A percentile compares a stretch with the other conserved stretches of the same genome.
Evolutionary conservation across 2,888 invertebrate genomes (phyloP).

Genomic region (Ormyrus pomaceus): DNA sequence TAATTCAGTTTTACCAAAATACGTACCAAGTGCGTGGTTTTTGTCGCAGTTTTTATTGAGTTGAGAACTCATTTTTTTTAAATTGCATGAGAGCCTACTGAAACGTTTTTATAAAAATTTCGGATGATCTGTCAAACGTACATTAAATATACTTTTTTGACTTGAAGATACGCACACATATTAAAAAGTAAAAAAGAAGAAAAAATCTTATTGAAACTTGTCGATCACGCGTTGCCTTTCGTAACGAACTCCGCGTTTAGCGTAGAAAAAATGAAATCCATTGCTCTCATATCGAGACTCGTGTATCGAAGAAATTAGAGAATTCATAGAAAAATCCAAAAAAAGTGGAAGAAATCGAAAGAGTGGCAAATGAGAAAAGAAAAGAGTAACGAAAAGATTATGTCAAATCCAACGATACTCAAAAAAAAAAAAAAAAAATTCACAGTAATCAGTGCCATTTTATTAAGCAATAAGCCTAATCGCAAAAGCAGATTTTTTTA

Average conservation of each 20-base stretch:
- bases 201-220: slow-evolving; percentile 56
- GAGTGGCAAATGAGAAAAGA: slow-evolving; percentile 35
- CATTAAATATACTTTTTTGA: slow-evolving; percentile 28
- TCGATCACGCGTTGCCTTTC: slow-evolving; percentile 73
- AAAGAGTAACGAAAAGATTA: slow-evolving; percentile 44
- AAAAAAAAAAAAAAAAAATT: slow-evolving; percentile 54
- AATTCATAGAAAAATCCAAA: slow-evolving; percentile 42
- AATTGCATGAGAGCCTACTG: slow-evolving; percentile 40
- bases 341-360: slow-evolving; percentile 19
- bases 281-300: slow-evolving; percentile 55
- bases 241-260: slow-evolving; percentile 67
- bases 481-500: slow-evolving; percentile 54
- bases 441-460: slow-evolving; percentile 73
- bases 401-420: slow-evolving; percentile 63
- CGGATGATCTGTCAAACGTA: slow-evolving; percentile 24
- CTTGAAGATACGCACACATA: slow-evolving; percentile 49
- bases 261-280: slow-evolving; percentile 54
- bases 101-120: slow-evolving; percentile 7
- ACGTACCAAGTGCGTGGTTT: not conserved
- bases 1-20: not conserved
- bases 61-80: not conserved
- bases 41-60: not conserved
- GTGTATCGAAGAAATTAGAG: slow-evolving; percentile 43
- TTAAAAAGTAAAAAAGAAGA: slow-evolving; percentile 53
- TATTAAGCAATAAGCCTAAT: slow-evolving; percentile 72